phyloP scores from a whole-genome alignment of 1,140 invertebrate genomes.

The Trichonephila clavipes region DNA sequence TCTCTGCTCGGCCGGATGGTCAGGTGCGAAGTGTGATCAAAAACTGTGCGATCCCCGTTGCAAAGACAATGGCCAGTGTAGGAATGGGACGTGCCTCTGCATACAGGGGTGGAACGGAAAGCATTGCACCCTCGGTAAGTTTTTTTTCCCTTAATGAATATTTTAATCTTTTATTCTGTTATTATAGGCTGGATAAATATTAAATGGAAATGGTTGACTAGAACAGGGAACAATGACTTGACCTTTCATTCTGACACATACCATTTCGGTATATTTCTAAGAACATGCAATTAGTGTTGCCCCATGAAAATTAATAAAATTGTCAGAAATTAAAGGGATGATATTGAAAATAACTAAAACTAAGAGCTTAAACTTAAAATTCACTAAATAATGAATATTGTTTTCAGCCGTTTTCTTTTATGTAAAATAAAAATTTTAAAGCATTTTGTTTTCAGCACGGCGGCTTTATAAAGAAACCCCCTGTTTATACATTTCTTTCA shows the following conservation, averaged over 20 bases:
- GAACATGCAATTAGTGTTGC: neutral
- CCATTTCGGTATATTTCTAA: neutral
- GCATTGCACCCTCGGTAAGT: conserved; percentile 75
- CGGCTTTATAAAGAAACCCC: too few relatives aligned
- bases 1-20: conserved; percentile 93
- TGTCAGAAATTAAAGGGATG: too few relatives aligned
- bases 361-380: too few relatives aligned
- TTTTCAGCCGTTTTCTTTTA: too few relatives aligned
- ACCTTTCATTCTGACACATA: neutral
- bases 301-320: too few relatives aligned
- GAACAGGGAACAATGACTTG: neutral
- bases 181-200: neutral
- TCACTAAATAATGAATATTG: too few relatives aligned
- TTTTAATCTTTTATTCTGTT: neutral
- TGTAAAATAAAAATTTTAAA: too few relatives aligned
- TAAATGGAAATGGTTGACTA: neutral
- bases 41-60: conserved; percentile 94
- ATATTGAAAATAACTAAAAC: too few relatives aligned
- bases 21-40: conserved; percentile 91
- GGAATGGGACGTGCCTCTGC: conserved; percentile 98
- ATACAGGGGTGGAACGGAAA: conserved; percentile 94
- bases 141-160: neutral
- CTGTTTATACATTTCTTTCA: too few relatives aligned
- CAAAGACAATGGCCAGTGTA: conserved; percentile 96
- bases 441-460: too few relatives aligned